A percentile compares a stretch with the other conserved stretches of the same genome.
phyloP scores from a whole-genome alignment of 2,888 invertebrate genomes.

The Caenorhabditis macrosperma region DNA sequence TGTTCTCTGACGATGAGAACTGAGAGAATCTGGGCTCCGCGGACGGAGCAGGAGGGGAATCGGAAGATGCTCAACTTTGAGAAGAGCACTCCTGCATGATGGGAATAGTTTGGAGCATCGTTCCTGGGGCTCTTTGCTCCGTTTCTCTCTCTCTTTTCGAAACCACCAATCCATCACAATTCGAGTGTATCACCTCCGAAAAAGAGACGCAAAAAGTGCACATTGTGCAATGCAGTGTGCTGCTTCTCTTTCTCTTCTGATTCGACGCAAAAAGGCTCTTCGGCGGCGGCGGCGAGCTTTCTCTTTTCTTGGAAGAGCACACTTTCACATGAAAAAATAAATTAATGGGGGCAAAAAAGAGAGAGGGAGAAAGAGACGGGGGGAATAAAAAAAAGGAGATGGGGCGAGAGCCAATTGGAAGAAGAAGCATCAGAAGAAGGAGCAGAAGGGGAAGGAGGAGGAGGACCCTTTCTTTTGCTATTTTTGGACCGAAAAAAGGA shows the following conservation, averaged over 20 bases:
- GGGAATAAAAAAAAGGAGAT: conserved; percentile 14
- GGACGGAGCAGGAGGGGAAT: no score
- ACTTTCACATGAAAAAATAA: conserved; percentile 42
- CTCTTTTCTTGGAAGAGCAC: conserved; percentile 7
- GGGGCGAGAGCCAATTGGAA: conserved; percentile 39
- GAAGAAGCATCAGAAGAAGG: conserved; percentile 4
- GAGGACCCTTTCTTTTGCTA: conserved; percentile 22
- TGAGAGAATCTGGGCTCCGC: no score
- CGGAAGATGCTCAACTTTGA: no score
- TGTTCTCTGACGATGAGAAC: no score
- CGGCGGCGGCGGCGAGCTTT: neutral
- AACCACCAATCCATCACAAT: conserved; percentile 1
- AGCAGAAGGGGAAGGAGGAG: neutral
- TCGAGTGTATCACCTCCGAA: neutral
- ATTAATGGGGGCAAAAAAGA: conserved; percentile 50
- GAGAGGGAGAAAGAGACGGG: neutral
- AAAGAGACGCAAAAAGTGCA: neutral
- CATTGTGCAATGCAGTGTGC: neutral
- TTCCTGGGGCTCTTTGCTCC: neutral
- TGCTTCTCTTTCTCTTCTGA: neutral
- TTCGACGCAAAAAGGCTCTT: conserved; percentile 2
- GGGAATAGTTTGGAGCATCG: neutral
- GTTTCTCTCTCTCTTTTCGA: neutral
- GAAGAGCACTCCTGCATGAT: no score
- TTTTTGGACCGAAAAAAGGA: conserved; percentile 35